A percentile compares a stretch with the other conserved stretches of the same genome.
phyloP scores from a whole-genome alignment of 2,888 invertebrate genomes.

The Euspilapteryx auroguttella region DNA sequence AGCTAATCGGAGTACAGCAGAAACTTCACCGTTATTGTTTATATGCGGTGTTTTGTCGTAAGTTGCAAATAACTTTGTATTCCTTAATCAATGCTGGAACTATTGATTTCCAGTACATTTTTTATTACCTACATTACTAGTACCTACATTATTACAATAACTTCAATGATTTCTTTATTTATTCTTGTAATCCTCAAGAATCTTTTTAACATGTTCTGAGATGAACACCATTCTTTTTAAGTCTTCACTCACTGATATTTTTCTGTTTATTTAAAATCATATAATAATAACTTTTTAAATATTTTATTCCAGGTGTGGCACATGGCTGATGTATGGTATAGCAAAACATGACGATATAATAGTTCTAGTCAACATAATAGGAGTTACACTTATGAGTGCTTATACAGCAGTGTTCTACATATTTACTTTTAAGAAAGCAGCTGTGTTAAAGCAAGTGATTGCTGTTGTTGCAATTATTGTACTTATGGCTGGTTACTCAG shows the following conservation, averaged over 20 bases:
- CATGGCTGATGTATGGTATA: constrained; percentile 83
- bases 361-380: constrained; percentile 75
- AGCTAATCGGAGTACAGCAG: constrained; percentile 73
- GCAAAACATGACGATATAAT: constrained; percentile 72
- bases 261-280: no score
- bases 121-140: no score
- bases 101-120: no score
- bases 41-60: constrained; percentile 76
- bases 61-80: no score
- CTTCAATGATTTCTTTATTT: no score
- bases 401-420: constrained; percentile 73
- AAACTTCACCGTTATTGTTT: constrained; percentile 77
- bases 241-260: no score
- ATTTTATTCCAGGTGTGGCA: constrained; percentile 63
- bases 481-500: constrained; percentile 61
- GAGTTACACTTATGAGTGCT: constrained; percentile 67
- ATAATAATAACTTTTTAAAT: constrained; percentile 12
- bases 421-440: constrained; percentile 71
- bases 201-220: no score
- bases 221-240: no score
- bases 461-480: constrained; percentile 52
- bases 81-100: no score
- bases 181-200: no score
- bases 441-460: constrained; percentile 64
- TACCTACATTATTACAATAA: no score